Base-by-base conservation (phyloP, 2,888 invertebrate species). In the Heliconius erato region DNA sequence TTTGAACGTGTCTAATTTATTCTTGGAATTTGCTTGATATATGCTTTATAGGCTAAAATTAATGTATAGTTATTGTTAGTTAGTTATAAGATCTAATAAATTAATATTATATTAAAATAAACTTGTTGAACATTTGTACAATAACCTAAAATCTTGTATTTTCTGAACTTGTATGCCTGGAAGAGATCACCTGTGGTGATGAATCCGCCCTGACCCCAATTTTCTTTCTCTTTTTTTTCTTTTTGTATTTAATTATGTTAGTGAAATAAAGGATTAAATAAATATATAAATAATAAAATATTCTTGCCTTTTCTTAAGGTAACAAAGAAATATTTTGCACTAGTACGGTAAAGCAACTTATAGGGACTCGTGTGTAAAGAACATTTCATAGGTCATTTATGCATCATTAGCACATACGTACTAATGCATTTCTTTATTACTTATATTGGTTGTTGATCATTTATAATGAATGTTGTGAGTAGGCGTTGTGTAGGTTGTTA, bases 241-340 rank as follows among this genome's bases (percentile, higher is more conserved):
- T 44, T 44, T 44, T 44, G 3, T 54, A 6, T 54, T 54, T 0
- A 49, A 54, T 54, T 6, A 19, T 54, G 49, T 19, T 0, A 0
- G 19, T 54, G 49, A 1, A 19, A 54, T 54, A 19, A 54, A 19
- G 19, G 5, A 19, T 54, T 54, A 54, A 19, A 49, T 49, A 6
- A 16, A 44, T 40, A 49, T 14, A 49, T 49, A 49, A 49, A 54
- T 54, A 23, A 54, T 54, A 19, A 6, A 54, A 54, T 54, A 59
- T n/a, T 76, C 12, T 23, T 35, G 16, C 23, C 9, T 54, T 54
- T 79, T 79, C 23, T 35, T 23, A 44, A 26, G 28, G 67, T 40
- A 77, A 54, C 54, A 79, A 79, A 49, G 79, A 54, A 69, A 79
- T 65, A 26, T 67, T 69, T 68, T 68, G 79, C 67, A 49, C 49